These are phyloP conservation scores for Oxyteleia sp. DNA, from an alignment of 2,888 invertebrate species.

Conservation along the genomic window DNA sequence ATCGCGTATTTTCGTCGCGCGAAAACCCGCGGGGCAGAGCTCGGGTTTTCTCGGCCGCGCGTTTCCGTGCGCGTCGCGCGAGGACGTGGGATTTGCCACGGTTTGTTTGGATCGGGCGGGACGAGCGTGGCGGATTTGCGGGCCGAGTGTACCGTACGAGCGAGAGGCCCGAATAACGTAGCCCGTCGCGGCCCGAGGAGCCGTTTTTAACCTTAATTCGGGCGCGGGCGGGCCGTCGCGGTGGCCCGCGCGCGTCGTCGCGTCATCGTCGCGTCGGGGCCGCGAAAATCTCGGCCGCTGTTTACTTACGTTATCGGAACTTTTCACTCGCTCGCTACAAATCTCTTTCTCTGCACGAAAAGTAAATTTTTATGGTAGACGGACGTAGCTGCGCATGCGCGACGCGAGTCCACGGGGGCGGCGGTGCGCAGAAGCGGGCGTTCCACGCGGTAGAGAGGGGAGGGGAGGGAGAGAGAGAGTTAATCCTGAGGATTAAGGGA, in stretches of 20 bases:
- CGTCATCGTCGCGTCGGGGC: background rate
- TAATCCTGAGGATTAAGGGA: slow-evolving; percentile 81
- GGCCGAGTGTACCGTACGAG: slow-evolving; percentile 10
- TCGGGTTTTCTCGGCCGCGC: too few relatives aligned
- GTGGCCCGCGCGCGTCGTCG: background rate
- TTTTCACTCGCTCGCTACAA: slow-evolving; percentile 58
- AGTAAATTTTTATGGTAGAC: slow-evolving; percentile 71
- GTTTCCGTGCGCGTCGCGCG: too few relatives aligned
- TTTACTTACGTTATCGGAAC: slow-evolving; percentile 65
- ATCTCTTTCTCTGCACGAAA: slow-evolving; percentile 63
- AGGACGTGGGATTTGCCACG: too few relatives aligned
- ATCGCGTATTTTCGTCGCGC: slow-evolving; percentile 56
- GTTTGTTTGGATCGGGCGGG: background rate
- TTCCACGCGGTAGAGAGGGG: too few relatives aligned
- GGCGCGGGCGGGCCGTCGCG: background rate
- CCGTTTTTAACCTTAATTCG: slow-evolving; percentile 17
- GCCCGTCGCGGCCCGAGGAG: background rate
- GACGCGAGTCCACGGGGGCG: slow-evolving; percentile 33
- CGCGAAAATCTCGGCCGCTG: slow-evolving; percentile 25
- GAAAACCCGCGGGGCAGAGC: slow-evolving; percentile 14
- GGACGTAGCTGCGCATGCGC: slow-evolving; percentile 55
- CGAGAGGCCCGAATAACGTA: slow-evolving; percentile 14
- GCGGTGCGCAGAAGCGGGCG: slow-evolving; percentile 46
- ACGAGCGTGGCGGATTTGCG: background rate
- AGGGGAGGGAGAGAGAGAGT: too few relatives aligned